Conservation (phyloP, 2,888 invertebrate genomes). For the Harmothoe impar region DNA sequence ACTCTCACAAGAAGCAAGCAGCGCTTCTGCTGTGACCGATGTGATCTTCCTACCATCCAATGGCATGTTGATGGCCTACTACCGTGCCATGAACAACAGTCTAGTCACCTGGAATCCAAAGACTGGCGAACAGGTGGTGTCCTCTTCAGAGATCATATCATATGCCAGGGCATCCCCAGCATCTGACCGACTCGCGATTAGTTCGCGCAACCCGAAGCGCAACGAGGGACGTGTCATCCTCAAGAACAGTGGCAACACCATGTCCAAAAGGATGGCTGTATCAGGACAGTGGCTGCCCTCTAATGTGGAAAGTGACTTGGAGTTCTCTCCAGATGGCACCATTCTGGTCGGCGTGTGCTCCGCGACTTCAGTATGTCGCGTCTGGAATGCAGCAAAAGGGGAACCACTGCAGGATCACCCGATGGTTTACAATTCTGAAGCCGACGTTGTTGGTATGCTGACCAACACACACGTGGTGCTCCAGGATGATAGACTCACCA, state of each 20-base stretch:
- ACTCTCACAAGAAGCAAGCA: conserved; percentile 35
- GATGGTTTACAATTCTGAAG: neutral
- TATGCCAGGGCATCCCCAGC: conserved; percentile 67
- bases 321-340: conserved; percentile 70
- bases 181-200: conserved; percentile 69
- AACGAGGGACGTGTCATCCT: conserved; percentile 65
- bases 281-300: conserved; percentile 62
- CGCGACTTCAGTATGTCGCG: conserved; percentile 63
- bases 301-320: conserved; percentile 65
- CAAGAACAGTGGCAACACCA: conserved; percentile 67
- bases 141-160: conserved; percentile 50
- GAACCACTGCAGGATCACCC: conserved; percentile 69
- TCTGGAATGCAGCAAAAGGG: conserved; percentile 72
- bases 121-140: conserved; percentile 65
- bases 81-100: conserved; percentile 49
- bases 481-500: conserved; percentile 64
- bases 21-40: conserved; percentile 63
- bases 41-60: conserved; percentile 68
- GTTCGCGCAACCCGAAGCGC: conserved; percentile 45
- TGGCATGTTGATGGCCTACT: conserved; percentile 68
- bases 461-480: conserved; percentile 71
- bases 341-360: conserved; percentile 68
- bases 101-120: conserved; percentile 69
- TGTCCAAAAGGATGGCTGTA: conserved; percentile 48
- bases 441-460: conserved; percentile 69